Conservation (phyloP, 2,113 vertebrate species). For the Neodontobutis hainanensis region DNA sequence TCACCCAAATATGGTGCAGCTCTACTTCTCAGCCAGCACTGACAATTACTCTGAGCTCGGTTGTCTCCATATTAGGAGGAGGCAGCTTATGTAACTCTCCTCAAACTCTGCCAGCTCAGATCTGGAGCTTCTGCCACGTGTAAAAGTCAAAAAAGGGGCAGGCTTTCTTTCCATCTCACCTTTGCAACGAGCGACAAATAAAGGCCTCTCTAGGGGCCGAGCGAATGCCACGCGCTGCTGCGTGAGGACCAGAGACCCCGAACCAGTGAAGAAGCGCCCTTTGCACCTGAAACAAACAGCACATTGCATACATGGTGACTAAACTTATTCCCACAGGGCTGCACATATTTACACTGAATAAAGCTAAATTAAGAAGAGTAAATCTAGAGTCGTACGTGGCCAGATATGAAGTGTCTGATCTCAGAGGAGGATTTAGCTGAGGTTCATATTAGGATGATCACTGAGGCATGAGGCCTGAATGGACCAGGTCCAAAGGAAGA, state of each 20-base stretch:
- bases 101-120: slow-evolving; percentile 53
- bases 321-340: slow-evolving; percentile 28
- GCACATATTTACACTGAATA: slow-evolving; percentile 10
- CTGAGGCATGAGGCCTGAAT: slow-evolving; percentile 51
- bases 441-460: slow-evolving; percentile 63
- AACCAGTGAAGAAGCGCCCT: slow-evolving; percentile 85
- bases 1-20: background rate
- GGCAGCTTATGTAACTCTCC: slow-evolving; percentile 52
- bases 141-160: slow-evolving; percentile 21
- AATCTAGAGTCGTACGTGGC: slow-evolving; percentile 17
- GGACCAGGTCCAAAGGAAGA: slow-evolving; percentile 55
- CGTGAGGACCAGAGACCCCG: slow-evolving; percentile 82
- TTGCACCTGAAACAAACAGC: slow-evolving; percentile 83
- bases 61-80: slow-evolving; percentile 56
- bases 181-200: slow-evolving; percentile 89
- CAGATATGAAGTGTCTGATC: slow-evolving; percentile 37
- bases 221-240: slow-evolving; percentile 88
- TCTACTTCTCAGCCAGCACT: slow-evolving; percentile 19
- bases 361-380: slow-evolving; percentile 18
- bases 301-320: slow-evolving; percentile 34
- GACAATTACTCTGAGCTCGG: slow-evolving; percentile 41
- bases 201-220: slow-evolving; percentile 87
- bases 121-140: slow-evolving; percentile 61
- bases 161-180: slow-evolving; percentile 77
- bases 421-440: slow-evolving; percentile 46